Percentiles rank a stretch among this genome's conserved stretches.
These are phyloP conservation scores for Aythya baeri DNA, from an alignment of 2,113 vertebrate species.

Conservation along the genomic window DNA sequence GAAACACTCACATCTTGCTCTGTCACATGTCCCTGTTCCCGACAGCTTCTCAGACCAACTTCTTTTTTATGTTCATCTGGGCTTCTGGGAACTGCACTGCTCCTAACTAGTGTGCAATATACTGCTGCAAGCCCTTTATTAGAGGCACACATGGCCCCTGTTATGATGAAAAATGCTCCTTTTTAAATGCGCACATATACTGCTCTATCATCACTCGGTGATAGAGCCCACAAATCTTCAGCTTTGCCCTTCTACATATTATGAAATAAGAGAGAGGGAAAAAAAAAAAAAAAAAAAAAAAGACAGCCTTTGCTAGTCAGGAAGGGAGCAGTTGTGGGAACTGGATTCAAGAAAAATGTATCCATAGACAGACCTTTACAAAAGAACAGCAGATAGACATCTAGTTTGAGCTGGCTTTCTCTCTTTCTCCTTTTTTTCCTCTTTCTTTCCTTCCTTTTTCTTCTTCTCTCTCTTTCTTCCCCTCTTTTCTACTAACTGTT, in stretches of 20 bases:
- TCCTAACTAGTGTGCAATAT: constrained; percentile 54
- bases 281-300: not conserved
- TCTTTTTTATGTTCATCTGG: constrained; percentile 17
- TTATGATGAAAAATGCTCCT: constrained; percentile 69
- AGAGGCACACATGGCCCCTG: constrained; percentile 68
- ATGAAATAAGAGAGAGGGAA: constrained; percentile 29
- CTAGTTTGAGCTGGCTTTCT: not conserved
- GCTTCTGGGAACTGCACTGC: constrained; percentile 48
- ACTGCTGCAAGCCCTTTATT: constrained; percentile 42
- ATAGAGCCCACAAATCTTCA: constrained; percentile 64
- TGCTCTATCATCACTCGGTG: constrained; percentile 63
- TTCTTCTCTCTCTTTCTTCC: no score
- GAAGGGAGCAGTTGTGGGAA: not conserved
- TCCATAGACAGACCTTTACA: not conserved
- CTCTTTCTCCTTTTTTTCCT: no score
- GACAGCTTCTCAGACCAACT: constrained; percentile 20
- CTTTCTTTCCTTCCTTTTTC: no score
- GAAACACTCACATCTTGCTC: not conserved
- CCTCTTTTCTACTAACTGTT: not conserved
- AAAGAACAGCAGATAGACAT: not conserved
- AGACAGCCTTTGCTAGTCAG: not conserved
- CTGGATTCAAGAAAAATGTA: not conserved
- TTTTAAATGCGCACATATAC: constrained; percentile 50
- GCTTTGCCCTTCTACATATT: constrained; percentile 56
- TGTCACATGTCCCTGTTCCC: constrained; percentile 43